Conservation (phyloP, 2,113 vertebrate species). For the Upupa epops region DNA sequence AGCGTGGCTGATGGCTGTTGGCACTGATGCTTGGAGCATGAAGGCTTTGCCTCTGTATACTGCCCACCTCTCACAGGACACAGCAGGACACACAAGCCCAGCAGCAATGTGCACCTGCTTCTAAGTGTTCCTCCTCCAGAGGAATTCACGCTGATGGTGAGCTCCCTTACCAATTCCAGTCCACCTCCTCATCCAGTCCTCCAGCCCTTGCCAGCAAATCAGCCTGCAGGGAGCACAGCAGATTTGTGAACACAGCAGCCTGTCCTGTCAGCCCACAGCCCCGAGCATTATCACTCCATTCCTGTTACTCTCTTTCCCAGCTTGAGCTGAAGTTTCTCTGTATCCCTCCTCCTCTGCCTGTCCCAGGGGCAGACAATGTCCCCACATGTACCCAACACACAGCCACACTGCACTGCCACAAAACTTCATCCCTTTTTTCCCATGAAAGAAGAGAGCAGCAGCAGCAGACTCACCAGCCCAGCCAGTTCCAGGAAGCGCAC, state of each 20-base stretch:
- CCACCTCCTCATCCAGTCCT: conserved; percentile 88
- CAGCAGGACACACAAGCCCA: neutral
- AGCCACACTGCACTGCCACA: neutral
- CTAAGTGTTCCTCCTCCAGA: neutral
- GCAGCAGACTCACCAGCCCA: conserved; percentile 85
- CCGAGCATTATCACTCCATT: neutral
- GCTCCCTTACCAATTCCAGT: conserved; percentile 92
- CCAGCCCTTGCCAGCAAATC: conserved; percentile 85
- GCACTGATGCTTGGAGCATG: neutral
- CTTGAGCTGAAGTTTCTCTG: neutral
- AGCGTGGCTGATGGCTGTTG: neutral
- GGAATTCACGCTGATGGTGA: neutral
- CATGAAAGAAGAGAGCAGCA: neutral
- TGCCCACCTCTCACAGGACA: neutral
- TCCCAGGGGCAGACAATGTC: neutral
- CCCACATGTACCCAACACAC: neutral
- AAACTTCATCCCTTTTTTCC: neutral
- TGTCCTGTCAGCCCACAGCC: neutral
- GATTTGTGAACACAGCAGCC: neutral
- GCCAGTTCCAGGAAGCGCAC: conserved; percentile 85
- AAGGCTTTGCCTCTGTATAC: neutral
- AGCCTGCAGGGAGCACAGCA: conserved; percentile 75
- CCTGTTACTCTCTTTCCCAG: neutral
- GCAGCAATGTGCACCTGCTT: neutral
- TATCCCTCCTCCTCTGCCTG: neutral